Evolutionary conservation across 1,140 invertebrate genomes (phyloP).

Genomic region (Sycobia sp.): DNA sequence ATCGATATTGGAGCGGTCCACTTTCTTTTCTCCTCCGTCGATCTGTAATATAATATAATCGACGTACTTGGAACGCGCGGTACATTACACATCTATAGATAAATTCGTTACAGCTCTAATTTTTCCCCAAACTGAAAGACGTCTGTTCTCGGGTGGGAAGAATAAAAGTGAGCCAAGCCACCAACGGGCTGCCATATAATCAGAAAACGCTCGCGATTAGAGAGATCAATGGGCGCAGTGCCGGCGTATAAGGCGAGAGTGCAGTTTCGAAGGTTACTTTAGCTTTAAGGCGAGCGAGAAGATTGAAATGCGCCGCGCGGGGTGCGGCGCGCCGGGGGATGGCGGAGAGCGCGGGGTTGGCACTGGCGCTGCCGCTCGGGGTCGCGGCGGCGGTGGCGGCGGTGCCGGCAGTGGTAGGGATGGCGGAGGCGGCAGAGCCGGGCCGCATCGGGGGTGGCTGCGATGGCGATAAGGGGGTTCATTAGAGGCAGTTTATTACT

Average conservation of each 20-base stretch:
- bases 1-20: too few species aligned
- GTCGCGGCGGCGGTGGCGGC: constrained; percentile 30
- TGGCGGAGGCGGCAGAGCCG: constrained; percentile 18
- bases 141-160: too few species aligned
- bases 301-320: constrained; percentile 11
- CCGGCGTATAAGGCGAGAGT: not conserved
- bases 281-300: not conserved
- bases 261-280: constrained; percentile 2
- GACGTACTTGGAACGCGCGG: too few species aligned
- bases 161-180: too few species aligned
- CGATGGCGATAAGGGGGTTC: constrained; percentile 62
- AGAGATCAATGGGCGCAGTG: not conserved
- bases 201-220: too few species aligned
- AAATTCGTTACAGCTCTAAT: too few species aligned
- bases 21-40: too few species aligned
- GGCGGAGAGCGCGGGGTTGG: constrained; percentile 1
- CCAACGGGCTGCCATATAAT: not conserved
- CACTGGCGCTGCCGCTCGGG: constrained; percentile 28
- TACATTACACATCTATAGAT: too few species aligned
- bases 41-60: too few species aligned
- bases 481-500: constrained; percentile 64
- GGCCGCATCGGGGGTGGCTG: constrained; percentile 37
- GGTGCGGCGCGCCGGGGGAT: not conserved
- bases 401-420: constrained; percentile 33
- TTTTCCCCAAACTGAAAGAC: too few species aligned